Conservation (phyloP, 2,113 vertebrate genomes). For the Anhinga anhinga region DNA sequence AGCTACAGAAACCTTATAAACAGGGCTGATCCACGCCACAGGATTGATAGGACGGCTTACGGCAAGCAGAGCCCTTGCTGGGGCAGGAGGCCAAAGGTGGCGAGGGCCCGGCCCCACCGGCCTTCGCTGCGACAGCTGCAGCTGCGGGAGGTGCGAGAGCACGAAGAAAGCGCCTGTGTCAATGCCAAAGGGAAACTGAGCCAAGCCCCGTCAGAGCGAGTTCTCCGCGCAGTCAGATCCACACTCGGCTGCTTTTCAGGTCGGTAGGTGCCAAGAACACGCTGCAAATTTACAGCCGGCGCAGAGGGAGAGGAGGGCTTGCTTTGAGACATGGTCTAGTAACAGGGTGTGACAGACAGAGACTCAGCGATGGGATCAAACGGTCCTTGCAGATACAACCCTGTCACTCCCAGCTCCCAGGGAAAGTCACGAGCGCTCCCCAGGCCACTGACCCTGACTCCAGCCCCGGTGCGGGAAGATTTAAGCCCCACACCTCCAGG, state of each 20-base stretch:
- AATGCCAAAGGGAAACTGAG: neutral
- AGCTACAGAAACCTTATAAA: neutral
- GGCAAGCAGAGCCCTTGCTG: accelerated
- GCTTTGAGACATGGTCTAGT: neutral
- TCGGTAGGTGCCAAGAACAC: neutral
- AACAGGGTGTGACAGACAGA: neutral
- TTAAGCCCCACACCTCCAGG: neutral
- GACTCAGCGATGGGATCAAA: accelerated
- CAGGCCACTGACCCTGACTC: accelerated
- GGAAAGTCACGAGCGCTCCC: neutral
- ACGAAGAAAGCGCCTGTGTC: neutral
- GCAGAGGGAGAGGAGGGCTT: neutral
- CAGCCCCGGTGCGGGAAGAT: neutral
- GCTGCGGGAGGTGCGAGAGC: neutral
- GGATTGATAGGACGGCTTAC: accelerated
- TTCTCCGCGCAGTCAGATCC: neutral
- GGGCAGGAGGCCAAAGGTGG: neutral
- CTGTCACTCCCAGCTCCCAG: accelerated
- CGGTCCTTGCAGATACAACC: neutral
- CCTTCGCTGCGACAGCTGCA: neutral
- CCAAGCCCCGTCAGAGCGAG: neutral
- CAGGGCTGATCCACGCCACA: accelerated
- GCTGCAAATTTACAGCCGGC: neutral
- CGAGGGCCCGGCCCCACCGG: neutral
- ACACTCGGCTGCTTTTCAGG: neutral